These are phyloP conservation scores for Macrochelys suwanniensis DNA, from an alignment of 2,797 vertebrate species.

Conservation along the genomic window DNA sequence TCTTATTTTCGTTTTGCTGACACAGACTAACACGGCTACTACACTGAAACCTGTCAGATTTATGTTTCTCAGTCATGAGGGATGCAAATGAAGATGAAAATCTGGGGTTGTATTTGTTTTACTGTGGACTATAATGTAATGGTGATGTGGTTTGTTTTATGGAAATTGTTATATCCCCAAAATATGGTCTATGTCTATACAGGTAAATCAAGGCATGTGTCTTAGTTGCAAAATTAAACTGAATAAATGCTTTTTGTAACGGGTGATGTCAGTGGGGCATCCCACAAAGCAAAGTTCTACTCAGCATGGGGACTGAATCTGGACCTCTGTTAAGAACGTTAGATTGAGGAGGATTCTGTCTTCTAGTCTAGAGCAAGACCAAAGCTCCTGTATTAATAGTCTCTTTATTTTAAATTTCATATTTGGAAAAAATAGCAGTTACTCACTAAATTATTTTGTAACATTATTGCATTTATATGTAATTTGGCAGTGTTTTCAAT, in stretches of 20 bases:
- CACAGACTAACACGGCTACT: too few relatives aligned
- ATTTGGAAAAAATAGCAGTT: background rate
- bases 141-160: background rate
- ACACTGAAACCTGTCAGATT: background rate
- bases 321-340: background rate
- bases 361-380: background rate
- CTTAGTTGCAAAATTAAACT: background rate
- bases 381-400: background rate
- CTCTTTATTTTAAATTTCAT: background rate
- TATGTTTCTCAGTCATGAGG: background rate
- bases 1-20: too few relatives aligned
- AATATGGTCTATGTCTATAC: background rate
- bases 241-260: background rate
- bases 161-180: background rate
- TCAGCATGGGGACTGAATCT: background rate
- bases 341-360: background rate
- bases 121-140: background rate
- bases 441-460: background rate
- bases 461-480: background rate
- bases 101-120: background rate
- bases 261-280: background rate
- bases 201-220: background rate
- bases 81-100: background rate
- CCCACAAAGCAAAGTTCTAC: background rate
- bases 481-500: background rate